Percentiles rank a stretch among this genome's conserved stretches.
Conservation (phyloP, 2,113 vertebrate genomes). For the Gila orcuttii region DNA sequence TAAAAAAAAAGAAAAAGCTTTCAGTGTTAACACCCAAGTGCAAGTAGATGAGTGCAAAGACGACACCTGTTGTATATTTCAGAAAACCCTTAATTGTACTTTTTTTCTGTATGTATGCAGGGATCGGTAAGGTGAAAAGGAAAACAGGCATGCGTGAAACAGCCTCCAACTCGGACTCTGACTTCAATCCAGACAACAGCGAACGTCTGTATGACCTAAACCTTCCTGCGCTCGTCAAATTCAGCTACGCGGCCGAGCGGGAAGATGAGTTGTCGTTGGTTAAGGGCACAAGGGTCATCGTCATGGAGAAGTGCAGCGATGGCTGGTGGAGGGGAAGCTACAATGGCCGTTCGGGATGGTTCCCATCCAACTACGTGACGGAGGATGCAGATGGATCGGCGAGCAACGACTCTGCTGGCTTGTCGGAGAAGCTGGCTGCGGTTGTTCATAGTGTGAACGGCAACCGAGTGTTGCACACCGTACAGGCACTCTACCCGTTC, state of each 20-base stretch:
- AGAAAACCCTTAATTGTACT: background rate
- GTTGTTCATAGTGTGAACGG: conserved; percentile 83
- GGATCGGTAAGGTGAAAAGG: conserved; percentile 89
- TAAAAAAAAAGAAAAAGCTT: too few relatives aligned
- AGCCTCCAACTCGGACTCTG: conserved; percentile 79
- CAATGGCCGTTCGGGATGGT: conserved; percentile 86
- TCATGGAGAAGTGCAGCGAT: conserved; percentile 94
- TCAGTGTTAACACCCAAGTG: background rate
- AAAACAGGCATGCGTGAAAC: conserved; percentile 84
- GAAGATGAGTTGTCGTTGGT: conserved; percentile 89
- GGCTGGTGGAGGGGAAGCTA: conserved; percentile 93
- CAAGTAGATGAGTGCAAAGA: background rate
- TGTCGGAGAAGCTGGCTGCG: conserved; percentile 85
- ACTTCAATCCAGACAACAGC: conserved; percentile 81
- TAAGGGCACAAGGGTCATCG: conserved; percentile 87
- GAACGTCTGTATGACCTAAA: conserved; percentile 90
- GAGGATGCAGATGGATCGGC: conserved; percentile 85
- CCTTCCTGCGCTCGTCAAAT: conserved; percentile 88
- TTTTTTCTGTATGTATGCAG: conserved; percentile 62
- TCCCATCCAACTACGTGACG: conserved; percentile 91
- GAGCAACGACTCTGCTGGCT: conserved; percentile 78
- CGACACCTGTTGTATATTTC: background rate
- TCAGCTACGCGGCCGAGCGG: conserved; percentile 88
- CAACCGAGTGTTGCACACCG: conserved; percentile 82
- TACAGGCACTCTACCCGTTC: conserved; percentile 91